Evolutionary conservation across 2,888 invertebrate species (phyloP).

Genomic region (Troides aeacus): DNA sequence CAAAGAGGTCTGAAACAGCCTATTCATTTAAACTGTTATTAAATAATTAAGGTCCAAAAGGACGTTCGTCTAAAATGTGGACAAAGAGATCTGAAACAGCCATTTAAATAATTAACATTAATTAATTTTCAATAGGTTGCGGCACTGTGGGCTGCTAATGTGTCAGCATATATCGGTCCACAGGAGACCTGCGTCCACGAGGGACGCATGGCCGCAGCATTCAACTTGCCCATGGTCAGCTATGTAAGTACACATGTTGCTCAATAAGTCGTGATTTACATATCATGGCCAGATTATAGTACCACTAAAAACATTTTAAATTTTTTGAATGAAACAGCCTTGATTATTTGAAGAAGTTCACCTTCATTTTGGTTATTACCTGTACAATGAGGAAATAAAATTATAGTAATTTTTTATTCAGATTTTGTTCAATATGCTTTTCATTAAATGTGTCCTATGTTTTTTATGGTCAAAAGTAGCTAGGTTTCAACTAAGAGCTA

Average conservation of each 20-base stretch:
- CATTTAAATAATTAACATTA: neutral
- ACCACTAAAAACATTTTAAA: neutral
- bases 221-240: constrained; percentile 97
- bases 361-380: neutral
- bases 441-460: too few relatives aligned
- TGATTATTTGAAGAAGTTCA: neutral
- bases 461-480: neutral
- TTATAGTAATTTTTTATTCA: too few relatives aligned
- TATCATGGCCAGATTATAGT: neutral
- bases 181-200: constrained; percentile 94
- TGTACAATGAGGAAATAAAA: neutral
- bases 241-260: constrained; percentile 85
- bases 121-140: constrained; percentile 81
- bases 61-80: too few relatives aligned
- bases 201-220: constrained; percentile 94
- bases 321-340: neutral
- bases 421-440: too few relatives aligned
- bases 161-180: constrained; percentile 91
- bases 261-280: constrained; percentile 5
- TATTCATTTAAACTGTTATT: too few relatives aligned
- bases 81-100: too few relatives aligned
- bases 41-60: too few relatives aligned
- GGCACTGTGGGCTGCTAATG: constrained; percentile 89
- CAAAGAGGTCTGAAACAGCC: too few relatives aligned
- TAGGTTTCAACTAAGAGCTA: too few relatives aligned